Percentiles rank a stretch among this genome's conserved stretches.
Conservation (phyloP, 2,113 vertebrate species). For the Atherinomorus stipes region DNA sequence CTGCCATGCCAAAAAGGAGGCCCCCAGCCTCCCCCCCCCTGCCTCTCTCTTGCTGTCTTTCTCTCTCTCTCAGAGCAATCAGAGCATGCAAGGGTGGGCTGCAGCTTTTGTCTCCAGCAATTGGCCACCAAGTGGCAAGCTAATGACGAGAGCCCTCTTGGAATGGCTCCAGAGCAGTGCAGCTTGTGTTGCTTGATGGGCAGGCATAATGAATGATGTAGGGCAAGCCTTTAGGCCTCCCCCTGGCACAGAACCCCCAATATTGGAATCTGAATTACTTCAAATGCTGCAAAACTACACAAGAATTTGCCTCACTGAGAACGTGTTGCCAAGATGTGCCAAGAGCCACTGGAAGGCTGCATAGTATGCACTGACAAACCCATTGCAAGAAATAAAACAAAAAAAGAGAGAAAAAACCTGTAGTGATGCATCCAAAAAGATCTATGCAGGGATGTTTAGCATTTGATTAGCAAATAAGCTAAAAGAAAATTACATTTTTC, state of each 20-base stretch:
- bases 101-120: slow-evolving; percentile 81
- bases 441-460: neutral
- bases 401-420: neutral
- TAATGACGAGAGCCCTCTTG: slow-evolving; percentile 80
- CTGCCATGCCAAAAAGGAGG: slow-evolving; percentile 72
- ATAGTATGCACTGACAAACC: neutral
- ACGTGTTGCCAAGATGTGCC: slow-evolving; percentile 7
- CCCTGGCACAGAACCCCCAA: slow-evolving; percentile 52
- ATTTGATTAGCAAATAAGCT: neutral
- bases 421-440: neutral
- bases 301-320: slow-evolving; percentile 37
- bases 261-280: slow-evolving; percentile 51
- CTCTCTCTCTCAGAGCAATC: slow-evolving; percentile 73
- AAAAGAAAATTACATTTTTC: neutral
- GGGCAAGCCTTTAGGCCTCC: slow-evolving; percentile 74
- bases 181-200: slow-evolving; percentile 69
- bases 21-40: slow-evolving; percentile 53
- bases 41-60: slow-evolving; percentile 32
- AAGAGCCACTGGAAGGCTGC: neutral
- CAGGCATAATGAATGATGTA: slow-evolving; percentile 75
- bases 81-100: slow-evolving; percentile 83
- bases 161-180: slow-evolving; percentile 62
- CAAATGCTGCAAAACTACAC: slow-evolving; percentile 24
- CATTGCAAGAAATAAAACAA: neutral
- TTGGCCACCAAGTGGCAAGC: slow-evolving; percentile 83